These are phyloP conservation scores for Miltochrista miniata DNA, from an alignment of 2,888 invertebrate genomes.

Conservation along the genomic window DNA sequence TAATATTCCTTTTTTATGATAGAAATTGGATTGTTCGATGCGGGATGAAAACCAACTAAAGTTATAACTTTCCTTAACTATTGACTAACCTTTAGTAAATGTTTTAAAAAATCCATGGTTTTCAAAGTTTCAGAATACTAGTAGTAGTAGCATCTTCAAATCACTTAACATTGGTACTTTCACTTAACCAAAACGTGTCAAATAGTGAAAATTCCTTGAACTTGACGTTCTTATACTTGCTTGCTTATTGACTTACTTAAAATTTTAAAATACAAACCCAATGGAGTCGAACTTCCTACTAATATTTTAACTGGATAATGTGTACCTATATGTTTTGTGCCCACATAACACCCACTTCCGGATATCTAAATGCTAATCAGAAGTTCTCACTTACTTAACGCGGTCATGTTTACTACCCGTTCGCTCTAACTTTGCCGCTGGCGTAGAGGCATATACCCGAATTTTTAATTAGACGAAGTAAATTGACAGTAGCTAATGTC, in stretches of 20 bases:
- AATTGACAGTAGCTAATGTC: too few species aligned
- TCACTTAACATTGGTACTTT: conserved; percentile 2
- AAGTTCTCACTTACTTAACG: too few species aligned
- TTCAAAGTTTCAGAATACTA: neutral
- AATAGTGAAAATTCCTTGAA: conserved; percentile 52
- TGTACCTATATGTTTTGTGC: too few species aligned
- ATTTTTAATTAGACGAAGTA: too few species aligned
- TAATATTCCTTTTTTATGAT: neutral
- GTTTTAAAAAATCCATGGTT: conserved; percentile 50
- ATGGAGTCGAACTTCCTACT: conserved; percentile 47
- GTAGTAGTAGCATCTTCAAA: neutral
- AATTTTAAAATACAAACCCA: conserved; percentile 35
- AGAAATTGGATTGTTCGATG: neutral
- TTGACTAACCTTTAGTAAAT: conserved; percentile 56
- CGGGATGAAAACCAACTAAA: too few species aligned
- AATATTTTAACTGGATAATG: too few species aligned
- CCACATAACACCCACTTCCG: too few species aligned
- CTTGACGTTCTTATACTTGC: conserved; percentile 65
- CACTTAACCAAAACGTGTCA: neutral
- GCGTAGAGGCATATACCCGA: too few species aligned
- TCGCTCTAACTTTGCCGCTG: too few species aligned
- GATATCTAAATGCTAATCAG: too few species aligned
- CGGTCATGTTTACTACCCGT: too few species aligned
- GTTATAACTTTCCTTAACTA: too few species aligned
- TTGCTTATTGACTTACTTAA: conserved; percentile 34